A percentile compares a stretch with the other conserved stretches of the same genome.
These are phyloP conservation scores for Campoplex capitator DNA, from an alignment of 2,888 invertebrate species.

Conservation along the genomic window DNA sequence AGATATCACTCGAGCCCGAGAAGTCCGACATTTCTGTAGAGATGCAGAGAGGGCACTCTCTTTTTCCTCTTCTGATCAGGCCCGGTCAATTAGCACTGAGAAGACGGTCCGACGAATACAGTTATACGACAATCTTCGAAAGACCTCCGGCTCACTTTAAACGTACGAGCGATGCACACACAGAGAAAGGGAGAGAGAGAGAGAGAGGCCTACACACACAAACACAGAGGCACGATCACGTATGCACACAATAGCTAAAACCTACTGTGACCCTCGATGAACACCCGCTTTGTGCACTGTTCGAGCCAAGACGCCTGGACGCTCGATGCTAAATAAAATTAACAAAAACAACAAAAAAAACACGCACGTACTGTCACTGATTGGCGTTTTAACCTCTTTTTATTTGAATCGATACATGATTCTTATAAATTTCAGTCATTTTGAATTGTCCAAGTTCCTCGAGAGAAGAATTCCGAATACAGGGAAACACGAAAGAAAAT, in stretches of 20 bases:
- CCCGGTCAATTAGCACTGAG: conserved; percentile 68
- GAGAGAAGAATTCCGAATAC: background rate
- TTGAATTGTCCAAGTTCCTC: no score
- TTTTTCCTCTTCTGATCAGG: conserved; percentile 58
- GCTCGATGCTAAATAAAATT: conserved; percentile 25
- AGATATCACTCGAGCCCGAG: conserved; percentile 54
- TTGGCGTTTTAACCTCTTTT: conserved; percentile 18
- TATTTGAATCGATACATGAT: conserved; percentile 43
- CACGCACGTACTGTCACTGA: background rate
- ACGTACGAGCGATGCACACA: conserved; percentile 19
- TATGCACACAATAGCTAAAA: conserved; percentile 31
- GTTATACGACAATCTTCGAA: conserved; percentile 16
- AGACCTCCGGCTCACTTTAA: conserved; percentile 14
- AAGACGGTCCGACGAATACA: conserved; percentile 25
- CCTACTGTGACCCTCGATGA: conserved; percentile 19
- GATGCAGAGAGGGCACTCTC: conserved; percentile 26
- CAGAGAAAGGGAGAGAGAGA: background rate
- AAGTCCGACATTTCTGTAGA: conserved; percentile 65
- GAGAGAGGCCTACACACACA: conserved; percentile 4
- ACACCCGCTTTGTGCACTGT: conserved; percentile 40
- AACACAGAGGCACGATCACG: background rate
- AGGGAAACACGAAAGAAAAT: background rate
- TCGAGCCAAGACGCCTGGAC: conserved; percentile 51
- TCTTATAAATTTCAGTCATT: background rate
- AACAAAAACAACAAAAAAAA: background rate